phyloP scores from a whole-genome alignment of 2,888 invertebrate genomes.

The Lamellibrachia columna region DNA sequence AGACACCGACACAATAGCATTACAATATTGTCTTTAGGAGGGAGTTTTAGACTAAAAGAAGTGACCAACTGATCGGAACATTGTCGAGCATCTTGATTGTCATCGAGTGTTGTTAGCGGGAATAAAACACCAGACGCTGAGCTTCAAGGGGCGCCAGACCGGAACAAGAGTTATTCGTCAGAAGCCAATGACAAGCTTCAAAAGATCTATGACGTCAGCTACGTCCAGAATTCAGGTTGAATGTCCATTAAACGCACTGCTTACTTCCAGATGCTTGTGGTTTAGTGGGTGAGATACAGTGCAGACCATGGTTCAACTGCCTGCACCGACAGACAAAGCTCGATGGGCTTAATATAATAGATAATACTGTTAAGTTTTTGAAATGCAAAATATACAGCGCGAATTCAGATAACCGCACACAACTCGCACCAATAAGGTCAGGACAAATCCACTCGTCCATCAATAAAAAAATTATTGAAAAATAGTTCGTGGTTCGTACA shows the following conservation, averaged over 20 bases:
- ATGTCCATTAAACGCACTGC: background rate
- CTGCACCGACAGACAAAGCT: background rate
- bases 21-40: background rate
- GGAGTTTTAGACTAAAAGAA: background rate
- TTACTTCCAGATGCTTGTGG: background rate
- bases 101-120: background rate
- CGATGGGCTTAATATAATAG: too few relatives aligned
- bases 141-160: background rate
- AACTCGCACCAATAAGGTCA: background rate
- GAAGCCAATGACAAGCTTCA: background rate
- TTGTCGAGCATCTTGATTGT: background rate
- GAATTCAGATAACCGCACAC: background rate
- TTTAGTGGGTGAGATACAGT: background rate
- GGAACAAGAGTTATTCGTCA: background rate
- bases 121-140: background rate
- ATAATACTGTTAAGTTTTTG: background rate
- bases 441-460: background rate
- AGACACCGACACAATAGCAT: background rate
- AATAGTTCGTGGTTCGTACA: background rate
- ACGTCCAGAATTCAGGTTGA: background rate
- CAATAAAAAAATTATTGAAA: background rate
- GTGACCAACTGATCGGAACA: background rate
- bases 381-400: background rate
- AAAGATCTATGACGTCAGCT: background rate
- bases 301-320: background rate